Evolutionary conservation across 2,113 vertebrate genomes (phyloP).

Genomic region (Proterorhinus semilunaris): DNA sequence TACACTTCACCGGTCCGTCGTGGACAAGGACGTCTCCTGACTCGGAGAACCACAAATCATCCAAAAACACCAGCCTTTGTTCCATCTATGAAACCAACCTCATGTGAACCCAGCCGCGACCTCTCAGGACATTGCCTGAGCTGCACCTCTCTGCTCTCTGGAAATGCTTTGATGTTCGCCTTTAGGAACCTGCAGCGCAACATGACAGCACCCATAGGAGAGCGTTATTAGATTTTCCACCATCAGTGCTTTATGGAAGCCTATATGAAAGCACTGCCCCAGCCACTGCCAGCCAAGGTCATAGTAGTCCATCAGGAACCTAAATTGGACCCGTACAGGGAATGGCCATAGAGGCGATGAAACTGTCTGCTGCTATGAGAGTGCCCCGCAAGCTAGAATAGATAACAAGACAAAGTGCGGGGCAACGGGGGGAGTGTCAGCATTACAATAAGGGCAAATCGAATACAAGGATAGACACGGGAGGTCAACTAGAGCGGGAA

Average conservation of each 20-base stretch:
- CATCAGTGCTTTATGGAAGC: constrained; percentile 37
- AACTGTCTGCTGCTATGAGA: background rate
- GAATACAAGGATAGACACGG: background rate
- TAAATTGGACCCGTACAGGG: constrained; percentile 25
- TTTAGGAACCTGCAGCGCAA: constrained; percentile 15
- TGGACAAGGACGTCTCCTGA: background rate
- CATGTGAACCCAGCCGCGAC: constrained; percentile 14
- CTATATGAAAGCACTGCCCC: constrained; percentile 27
- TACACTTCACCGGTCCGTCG: background rate
- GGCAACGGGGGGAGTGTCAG: background rate
- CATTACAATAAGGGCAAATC: background rate
- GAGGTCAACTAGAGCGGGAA: background rate
- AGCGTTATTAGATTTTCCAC: constrained; percentile 41
- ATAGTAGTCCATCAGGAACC: constrained; percentile 37
- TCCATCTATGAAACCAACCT: background rate
- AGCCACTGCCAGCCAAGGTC: constrained; percentile 50
- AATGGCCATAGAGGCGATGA: background rate
- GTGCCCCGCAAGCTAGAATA: background rate
- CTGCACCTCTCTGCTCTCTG: background rate
- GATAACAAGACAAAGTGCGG: constrained; percentile 2
- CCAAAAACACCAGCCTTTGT: background rate
- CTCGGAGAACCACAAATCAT: background rate
- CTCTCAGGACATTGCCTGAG: background rate
- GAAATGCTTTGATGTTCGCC: constrained; percentile 26
- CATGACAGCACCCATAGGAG: constrained; percentile 16